Base-by-base conservation (phyloP, 2,888 invertebrate species). In the Microctonus brassicae region DNA sequence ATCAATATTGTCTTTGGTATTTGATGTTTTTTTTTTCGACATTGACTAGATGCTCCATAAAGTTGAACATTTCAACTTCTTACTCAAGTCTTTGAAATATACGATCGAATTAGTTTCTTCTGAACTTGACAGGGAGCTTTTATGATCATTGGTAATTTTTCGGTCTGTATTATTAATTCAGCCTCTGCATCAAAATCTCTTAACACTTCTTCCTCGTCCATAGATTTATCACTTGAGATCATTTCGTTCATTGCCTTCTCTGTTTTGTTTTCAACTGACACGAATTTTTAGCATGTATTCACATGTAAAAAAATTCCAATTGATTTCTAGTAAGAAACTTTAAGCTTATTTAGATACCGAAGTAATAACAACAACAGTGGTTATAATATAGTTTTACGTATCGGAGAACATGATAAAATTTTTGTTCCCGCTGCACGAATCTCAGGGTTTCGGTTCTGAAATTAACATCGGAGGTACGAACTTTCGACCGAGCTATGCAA, bases 1-100 rank as follows among this genome's bases (percentile, higher is more conserved):
- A 65, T 77, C 70, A 65, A 77, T 63, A 22, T 76, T 74, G 20
- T 75, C 73, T 65, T 24, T 69, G 11, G 69, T 17, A 62, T 75
- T 72, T 13, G 76, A 60, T 17, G 75, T 74, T 64, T 72, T 70
- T 65, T 68, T 74, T 9, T n/a, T n/a, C n/a, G 73, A 33, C 73
- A 77, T 72, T 11, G 62, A 58, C 47, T 69, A 61, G 10, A 70
- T 60, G 62, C 69, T 63, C 73, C 65, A 75, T 60, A 73, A 24
- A 36, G 71, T 71, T 36, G 67, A 17, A 22, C 70, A 70, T 33
- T 52, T 63, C 60, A 73, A 58, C 53, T 36, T 73, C 53, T 52
- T 17, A 52, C 34, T 69, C 11, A 68, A 47, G 24, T 60, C 42
- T 52, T 69, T 36, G n/a, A 69, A 69, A 69, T 69, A 63, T 26